Base-by-base conservation (phyloP, 2,888 invertebrate genomes). In the Napeogenes sylphis region DNA sequence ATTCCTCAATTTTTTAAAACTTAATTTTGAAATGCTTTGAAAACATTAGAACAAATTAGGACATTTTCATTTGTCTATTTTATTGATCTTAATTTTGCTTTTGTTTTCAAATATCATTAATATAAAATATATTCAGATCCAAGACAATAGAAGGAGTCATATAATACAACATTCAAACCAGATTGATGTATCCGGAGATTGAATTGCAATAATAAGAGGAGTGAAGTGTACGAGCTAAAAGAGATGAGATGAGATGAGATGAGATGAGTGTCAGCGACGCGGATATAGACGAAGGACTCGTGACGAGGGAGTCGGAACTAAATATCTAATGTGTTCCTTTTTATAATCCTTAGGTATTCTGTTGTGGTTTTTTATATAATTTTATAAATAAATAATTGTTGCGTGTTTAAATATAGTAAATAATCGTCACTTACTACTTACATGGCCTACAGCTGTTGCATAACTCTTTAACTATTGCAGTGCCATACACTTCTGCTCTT, bases 271-370 rank as follows among this genome's bases (percentile, higher is more conserved):
- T 70, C 74, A 75, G 75, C 83, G 81, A 83, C 82, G 79, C 82
- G 85, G 82, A 83, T 85, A 87, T 87, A 88, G 87, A 78, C 71
- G 59, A 68, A 71, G 67, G 74, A 74, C 71, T 73, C 69, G 75
- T 73, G 66, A 68, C 67, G 70, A 21, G 21, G 21, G 0, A 21
- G 21, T 21, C 21, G 21, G 21, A 1, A 21, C 21, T 21, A 21
- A 21, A 1, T 21, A 21, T 21, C 21, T 21, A 21, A 21, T 21
- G 21, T 21, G 21, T 21, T 21, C 21, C 21, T 21, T 21, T 21
- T 21, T 21, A 21, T 21, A 21, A 21, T n/a, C n/a, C n/a, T n/a
- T n/a, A n/a, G n/a, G n/a, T n/a, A n/a, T n/a, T n/a, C n/a, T n/a
- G n/a, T n/a, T n/a, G n/a, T n/a, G n/a, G n/a, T n/a, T n/a, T n/a